phyloP scores from a whole-genome alignment of 2,797 vertebrate species.

The Gorsachius magnificus region DNA sequence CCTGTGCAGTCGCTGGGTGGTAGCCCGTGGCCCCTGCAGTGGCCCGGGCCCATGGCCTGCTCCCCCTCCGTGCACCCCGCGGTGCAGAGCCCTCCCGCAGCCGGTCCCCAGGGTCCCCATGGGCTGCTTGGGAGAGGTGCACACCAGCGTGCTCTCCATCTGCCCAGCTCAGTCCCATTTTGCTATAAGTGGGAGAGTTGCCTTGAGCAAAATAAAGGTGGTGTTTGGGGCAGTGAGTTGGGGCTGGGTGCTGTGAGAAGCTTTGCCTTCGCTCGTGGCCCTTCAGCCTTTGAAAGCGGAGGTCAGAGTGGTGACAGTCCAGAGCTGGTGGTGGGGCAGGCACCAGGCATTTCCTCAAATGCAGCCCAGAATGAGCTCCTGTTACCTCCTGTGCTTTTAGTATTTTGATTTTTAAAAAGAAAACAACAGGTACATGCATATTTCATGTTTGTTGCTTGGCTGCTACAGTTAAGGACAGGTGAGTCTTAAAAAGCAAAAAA shows the following conservation, averaged over 20 bases:
- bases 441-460: not conserved
- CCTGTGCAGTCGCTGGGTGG: not conserved
- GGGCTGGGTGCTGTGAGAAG: not conserved
- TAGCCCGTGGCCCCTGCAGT: not conserved
- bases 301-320: not conserved
- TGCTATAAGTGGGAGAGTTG: not conserved
- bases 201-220: not conserved
- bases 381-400: not conserved
- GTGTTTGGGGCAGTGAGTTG: not conserved
- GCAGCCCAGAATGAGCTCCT: not conserved
- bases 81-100: not conserved
- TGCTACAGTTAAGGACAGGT: not conserved
- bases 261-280: not conserved
- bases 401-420: not conserved
- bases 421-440: not conserved
- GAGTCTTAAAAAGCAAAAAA: not conserved
- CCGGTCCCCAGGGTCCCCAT: not conserved
- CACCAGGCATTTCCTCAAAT: not conserved
- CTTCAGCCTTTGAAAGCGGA: not conserved
- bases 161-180: not conserved
- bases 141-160: rapidly evolving
- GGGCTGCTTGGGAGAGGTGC: not conserved
- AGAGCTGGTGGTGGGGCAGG: not conserved
- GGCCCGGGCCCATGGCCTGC: rapidly evolving
- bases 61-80: not conserved